Evolutionary conservation across 2,113 vertebrate species (phyloP), one percentile per base, ranked within the genome.

Genomic region (Pelmatolapia mariae): DNA sequence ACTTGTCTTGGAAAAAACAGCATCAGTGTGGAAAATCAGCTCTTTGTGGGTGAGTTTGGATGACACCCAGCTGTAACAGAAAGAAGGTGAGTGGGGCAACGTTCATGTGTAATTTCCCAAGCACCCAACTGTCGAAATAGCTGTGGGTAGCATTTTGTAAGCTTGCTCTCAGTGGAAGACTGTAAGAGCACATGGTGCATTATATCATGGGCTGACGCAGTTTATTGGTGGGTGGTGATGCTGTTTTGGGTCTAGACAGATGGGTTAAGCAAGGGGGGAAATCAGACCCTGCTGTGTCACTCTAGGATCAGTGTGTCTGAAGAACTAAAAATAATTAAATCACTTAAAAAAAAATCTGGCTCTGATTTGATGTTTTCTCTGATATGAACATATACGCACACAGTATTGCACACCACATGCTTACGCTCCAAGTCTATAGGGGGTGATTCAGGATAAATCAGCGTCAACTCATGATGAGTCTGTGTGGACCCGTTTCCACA

Each of bases 221-320:
- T 56, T 78, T 78, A 81, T 33, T 11, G 82, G 76, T 43, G 40
- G 80, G 87, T 43, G 79, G 83, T 80, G 85, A 89, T 80, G 81
- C 76, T 59, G 68, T 81, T 78, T 38, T 81, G 82, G 61, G 66
- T 85, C 57, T 54, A 83, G 86, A 89, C 87, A 87, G 87, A 83
- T 53, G 11, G 18, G 57, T 82, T 86, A 80, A 86, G 87, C 71
- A 89, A 79, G 52, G 18, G 63, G 10, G 2, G 66, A 63, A 90
- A 87, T 87, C 85, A 29, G 87, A 94, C 29, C 66, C 71, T 8
- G 29, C 33, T 81, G 89, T 53, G 63, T 84, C 89, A 79, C 90
- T 86, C 40, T 68, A 82, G 66, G 50, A 83, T 87, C 57, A 80
- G n/a, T 63, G 78, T 89, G 73, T 92, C 57, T 59, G 86, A 89